A percentile compares a stretch with the other conserved stretches of the same genome.
These are phyloP conservation scores for Smutsia temminckii DNA, from an alignment of 2,797 vertebrate species.

Conservation along the genomic window DNA sequence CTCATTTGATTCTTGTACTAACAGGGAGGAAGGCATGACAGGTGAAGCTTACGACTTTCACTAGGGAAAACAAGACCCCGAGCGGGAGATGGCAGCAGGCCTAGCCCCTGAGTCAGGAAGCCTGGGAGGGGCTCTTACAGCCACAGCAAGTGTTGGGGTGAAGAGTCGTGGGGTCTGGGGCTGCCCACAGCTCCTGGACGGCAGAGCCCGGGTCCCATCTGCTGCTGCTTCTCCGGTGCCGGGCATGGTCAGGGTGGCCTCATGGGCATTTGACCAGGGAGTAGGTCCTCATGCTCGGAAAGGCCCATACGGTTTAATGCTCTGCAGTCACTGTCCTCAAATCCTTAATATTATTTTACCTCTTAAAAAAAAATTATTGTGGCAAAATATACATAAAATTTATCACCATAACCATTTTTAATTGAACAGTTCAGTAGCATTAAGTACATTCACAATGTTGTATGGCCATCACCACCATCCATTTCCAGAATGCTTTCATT, in stretches of 20 bases:
- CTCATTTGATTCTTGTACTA: background rate
- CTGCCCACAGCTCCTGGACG: background rate
- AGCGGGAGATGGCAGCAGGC: background rate
- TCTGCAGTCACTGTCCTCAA: background rate
- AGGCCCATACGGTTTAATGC: background rate
- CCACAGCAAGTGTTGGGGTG: background rate
- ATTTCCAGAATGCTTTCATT: background rate
- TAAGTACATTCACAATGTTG: background rate
- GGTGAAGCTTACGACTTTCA: background rate
- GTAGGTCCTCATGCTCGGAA: background rate
- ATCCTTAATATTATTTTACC: background rate
- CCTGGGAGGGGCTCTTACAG: background rate
- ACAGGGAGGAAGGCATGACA: background rate
- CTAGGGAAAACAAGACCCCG: background rate
- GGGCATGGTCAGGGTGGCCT: background rate
- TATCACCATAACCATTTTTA: background rate
- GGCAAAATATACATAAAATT: background rate
- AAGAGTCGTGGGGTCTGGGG: background rate
- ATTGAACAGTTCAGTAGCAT: background rate
- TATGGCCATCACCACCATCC: background rate
- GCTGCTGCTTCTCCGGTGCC: background rate
- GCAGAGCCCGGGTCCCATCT: background rate
- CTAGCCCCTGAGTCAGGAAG: background rate
- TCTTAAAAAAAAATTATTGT: background rate
- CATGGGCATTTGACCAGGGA: fast-evolving